A percentile compares a stretch with the other conserved stretches of the same genome.
Evolutionary conservation across 2,113 vertebrate species (phyloP).

Genomic region (Trematocara variabile): DNA sequence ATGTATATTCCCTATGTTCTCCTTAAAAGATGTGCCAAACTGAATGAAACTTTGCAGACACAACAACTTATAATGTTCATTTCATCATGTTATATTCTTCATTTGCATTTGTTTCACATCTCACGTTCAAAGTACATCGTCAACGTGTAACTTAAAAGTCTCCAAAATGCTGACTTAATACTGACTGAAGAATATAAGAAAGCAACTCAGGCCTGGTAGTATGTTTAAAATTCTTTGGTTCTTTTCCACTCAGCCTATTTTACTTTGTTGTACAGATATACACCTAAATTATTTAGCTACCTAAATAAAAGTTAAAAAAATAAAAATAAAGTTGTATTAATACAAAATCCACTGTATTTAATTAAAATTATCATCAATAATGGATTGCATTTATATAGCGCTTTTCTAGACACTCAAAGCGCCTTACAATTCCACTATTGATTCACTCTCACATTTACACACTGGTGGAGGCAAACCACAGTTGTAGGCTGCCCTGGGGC

Average conservation of each 20-base stretch:
- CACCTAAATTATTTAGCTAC: not conserved
- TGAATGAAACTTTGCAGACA: not conserved
- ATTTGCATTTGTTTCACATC: not conserved
- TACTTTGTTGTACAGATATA: not conserved
- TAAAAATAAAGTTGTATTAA: not conserved
- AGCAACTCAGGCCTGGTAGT: not conserved
- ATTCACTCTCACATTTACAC: not conserved
- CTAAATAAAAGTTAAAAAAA: not conserved
- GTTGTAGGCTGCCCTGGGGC: not conserved
- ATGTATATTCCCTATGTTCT: not conserved
- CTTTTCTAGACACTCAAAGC: not conserved
- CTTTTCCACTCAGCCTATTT: not conserved
- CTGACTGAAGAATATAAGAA: not conserved
- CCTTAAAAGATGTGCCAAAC: not conserved
- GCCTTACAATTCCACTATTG: not conserved
- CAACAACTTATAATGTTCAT: not conserved
- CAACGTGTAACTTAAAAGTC: not conserved
- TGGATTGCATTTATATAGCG: not conserved
- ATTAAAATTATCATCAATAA: not conserved
- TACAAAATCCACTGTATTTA: not conserved
- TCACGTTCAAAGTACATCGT: not conserved
- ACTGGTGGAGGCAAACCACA: not conserved
- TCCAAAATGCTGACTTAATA: not conserved
- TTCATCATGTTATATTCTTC: not conserved
- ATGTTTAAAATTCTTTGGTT: not conserved